Evolutionary conservation across 2,888 invertebrate genomes (phyloP), one percentile per base, ranked within the genome.

Genomic region (Clusia tigrina): DNA sequence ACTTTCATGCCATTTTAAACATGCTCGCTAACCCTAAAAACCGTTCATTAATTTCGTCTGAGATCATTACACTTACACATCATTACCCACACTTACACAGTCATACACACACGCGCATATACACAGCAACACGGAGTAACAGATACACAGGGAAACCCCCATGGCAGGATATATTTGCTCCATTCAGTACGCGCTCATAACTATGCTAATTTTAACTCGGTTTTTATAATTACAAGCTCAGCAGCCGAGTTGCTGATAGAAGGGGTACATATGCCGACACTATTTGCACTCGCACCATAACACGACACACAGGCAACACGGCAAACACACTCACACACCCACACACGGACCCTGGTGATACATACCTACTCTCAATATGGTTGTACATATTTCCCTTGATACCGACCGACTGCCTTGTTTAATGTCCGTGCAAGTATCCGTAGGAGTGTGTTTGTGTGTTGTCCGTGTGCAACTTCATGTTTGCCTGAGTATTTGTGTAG

Each of bases 181-280:
- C 59, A 26, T 52, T 26, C 55, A 32, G 20, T n/a, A n/a, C n/a
- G n/a, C 48, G 2, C 58, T 22, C 60, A 53, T 62, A 64, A 67
- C 58, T 67, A 60, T 62, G 62, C 63, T 63, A 67, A 67, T 67
- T 67, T 63, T 56, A 62, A 54, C 58, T 56, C 22, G 38, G 17
- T 63, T 58, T 52, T 37, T 42, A 42, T 53, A 20, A 58, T 26
- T 37, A 38, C 24, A n/a, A 10, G 3, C n/a, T 10, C n/a, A 17
- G 32, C 32, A 32, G 32, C n/a, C 9, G 42, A 42, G 42, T 42
- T 42, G 10, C 32, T 32, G 32, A 32, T 9, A 32, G 32, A 32
- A 32, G n/a, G n/a, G n/a, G n/a, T n/a, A n/a, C n/a, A n/a, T n/a
- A n/a, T n/a, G n/a, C n/a, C n/a, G n/a, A n/a, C n/a, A n/a, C n/a